Evolutionary conservation across 2,113 vertebrate genomes (phyloP), one percentile per base, ranked within the genome.

Genomic region (Solea solea): DNA sequence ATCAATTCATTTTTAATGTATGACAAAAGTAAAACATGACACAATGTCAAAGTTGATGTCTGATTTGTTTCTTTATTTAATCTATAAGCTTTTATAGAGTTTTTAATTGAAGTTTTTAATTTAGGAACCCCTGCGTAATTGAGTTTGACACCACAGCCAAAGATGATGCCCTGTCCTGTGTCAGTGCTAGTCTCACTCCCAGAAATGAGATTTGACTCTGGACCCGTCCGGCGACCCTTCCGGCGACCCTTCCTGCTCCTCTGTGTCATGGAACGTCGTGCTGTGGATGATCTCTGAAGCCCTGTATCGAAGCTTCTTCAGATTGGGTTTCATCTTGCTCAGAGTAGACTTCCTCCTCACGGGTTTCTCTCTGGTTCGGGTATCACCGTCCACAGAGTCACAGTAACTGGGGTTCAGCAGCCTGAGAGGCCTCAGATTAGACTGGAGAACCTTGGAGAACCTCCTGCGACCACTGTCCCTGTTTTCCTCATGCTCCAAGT

Each of bases 261-360:
- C 80, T 0, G 21, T 1, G 2, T 82, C 79, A 0, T 42, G 25
- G 44, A 89, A 81, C 0, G 91, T 75, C 0, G 67, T 41, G 65
- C 90, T 74, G 81, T 91, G 88, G 11, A 92, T 8, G 0, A 93
- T 84, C 63, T 91, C 87, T 0, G 90, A 87, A 0, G 88, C 69
- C 69, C 88, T 79, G 3, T 3, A 0, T 1, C 87, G 83, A 0
- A 87, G 60, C 56, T 39, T 80, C 45, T 89, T 63, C 60, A 90
- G 67, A 14, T 34, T 78, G 42, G 86, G 86, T 27, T 72, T 91
- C 59, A 92, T 83, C 51, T 42, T 74, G 63, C 69, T 82, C 14
- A 93, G 45, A 0, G 93, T 90, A 0, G 93, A 83, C 62, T 65
- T 92, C 63, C 90, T 89, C 42, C 83, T 64, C 0, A 91, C 1